Base-by-base conservation (phyloP, 1,140 invertebrate genomes). In the Lordiphosa stackelbergi region DNA sequence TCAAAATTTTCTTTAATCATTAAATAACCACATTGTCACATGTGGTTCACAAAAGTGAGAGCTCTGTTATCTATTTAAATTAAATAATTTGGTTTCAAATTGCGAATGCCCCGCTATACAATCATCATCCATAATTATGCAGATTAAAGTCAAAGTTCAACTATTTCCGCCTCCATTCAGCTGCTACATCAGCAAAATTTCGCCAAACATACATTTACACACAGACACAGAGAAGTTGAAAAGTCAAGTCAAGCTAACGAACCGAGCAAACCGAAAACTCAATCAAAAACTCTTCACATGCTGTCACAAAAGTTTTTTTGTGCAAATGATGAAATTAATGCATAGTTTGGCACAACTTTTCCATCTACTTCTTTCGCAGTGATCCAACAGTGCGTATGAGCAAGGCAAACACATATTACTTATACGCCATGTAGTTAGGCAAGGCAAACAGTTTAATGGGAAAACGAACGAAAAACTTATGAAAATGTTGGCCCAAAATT, bases 201-300 rank as follows among this genome's bases (percentile, higher is more conserved):
- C 24, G 24, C 24, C 2, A 2, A 5, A 42, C 37, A 13, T 28
- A 36, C 28, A 36, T 3, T 19, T 3, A 19, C 19, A 19, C 19
- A 19, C 19, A 19, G 19, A 19, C 2, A 19, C 19, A 3, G 19
- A 19, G 8, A 35, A 45, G 24, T 31, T 13, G n/a, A 52, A 54
- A 49, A 60, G 53, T 51, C 42, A 46, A 66, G 49, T 47, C 35
- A 53, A 28, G 61, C 58, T 53, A 57, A 49, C 41, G 53, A 54
- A 48, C 46, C 53, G 53, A 38, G 54, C 41, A 41, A 68, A 66
- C 66, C 54, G 56, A 38, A 75, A 75, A 78, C 73, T 79, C 60
- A 79, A 78, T 78, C 73, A 73, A 69, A 78, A 78, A 78, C 73
- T 78, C 74, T 69, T 73, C 56, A 73, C 55, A 73, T 70, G 63